phyloP scores from a whole-genome alignment of 2,797 vertebrate genomes.

The Novumbra hubbsi region DNA sequence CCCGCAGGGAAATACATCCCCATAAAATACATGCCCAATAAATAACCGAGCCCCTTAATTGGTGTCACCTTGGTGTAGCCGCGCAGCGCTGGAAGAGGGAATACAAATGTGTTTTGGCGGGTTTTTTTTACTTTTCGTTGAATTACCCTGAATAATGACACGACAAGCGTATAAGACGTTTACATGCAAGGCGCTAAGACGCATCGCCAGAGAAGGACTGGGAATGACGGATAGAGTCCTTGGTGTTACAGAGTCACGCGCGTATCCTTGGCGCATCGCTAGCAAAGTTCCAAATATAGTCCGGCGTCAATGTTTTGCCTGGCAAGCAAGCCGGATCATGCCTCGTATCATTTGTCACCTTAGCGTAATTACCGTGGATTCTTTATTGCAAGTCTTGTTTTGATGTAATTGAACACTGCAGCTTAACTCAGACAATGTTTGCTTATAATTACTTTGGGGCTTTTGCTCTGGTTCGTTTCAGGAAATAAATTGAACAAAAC shows the following conservation, averaged over 20 bases:
- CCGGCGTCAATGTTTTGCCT: conserved; percentile 59
- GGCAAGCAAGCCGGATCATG: conserved; percentile 57
- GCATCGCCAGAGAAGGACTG: conserved; percentile 35
- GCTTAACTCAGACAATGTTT: conserved; percentile 58
- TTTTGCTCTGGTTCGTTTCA: conserved; percentile 76
- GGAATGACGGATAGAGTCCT: conserved; percentile 22
- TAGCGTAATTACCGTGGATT: conserved; percentile 62
- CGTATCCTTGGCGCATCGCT: conserved; percentile 40
- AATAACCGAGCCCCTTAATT: conserved; percentile 61
- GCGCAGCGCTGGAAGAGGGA: conserved; percentile 37
- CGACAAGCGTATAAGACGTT: conserved; percentile 39
- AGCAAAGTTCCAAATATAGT: conserved; percentile 54
- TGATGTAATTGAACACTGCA: conserved; percentile 56
- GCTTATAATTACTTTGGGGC: conserved; percentile 66
- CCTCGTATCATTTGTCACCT: conserved; percentile 70
- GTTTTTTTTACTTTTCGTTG: conserved; percentile 56
- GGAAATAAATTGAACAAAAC: conserved; percentile 68
- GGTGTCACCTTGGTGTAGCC: conserved; percentile 47
- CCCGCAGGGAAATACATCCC: conserved; percentile 25
- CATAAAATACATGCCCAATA: conserved; percentile 53
- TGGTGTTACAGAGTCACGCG: conserved; percentile 34
- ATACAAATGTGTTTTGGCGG: conserved; percentile 50
- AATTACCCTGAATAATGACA: conserved; percentile 62
- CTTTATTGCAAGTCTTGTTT: conserved; percentile 56
- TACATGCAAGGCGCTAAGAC: conserved; percentile 22